Conservation (phyloP, 92 coral and sea anemone species). For the Heteractis magnifica region DNA sequence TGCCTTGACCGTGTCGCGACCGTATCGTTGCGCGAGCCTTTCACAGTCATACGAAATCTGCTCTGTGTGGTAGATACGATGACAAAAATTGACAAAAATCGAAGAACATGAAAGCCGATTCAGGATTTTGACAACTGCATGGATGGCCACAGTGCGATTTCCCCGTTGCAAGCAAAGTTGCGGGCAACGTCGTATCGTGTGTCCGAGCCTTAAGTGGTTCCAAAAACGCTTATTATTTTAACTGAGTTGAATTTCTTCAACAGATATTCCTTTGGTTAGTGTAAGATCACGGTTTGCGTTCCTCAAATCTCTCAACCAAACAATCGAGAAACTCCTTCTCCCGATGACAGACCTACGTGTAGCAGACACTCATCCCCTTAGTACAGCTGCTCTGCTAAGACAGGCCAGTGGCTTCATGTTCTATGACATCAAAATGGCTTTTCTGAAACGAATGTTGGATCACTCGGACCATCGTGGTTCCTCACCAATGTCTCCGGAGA, state of each 20-base stretch:
- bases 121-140: too few relatives aligned
- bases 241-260: neutral
- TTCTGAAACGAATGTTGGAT: constrained; percentile 87
- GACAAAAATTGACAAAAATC: too few relatives aligned
- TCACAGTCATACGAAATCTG: too few relatives aligned
- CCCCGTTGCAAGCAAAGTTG: too few relatives aligned
- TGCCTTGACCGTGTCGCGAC: too few relatives aligned
- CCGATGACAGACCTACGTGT: constrained; percentile 87
- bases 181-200: too few relatives aligned
- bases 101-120: too few relatives aligned
- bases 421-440: constrained; percentile 89
- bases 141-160: too few relatives aligned
- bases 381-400: constrained; percentile 77
- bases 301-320: constrained; percentile 79
- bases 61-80: too few relatives aligned
- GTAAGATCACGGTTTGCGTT: constrained; percentile 89
- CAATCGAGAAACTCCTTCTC: constrained; percentile 77
- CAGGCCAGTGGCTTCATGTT: constrained; percentile 80
- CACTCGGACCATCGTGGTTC: constrained; percentile 83
- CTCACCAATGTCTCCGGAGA: constrained; percentile 80
- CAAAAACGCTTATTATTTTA: too few relatives aligned
- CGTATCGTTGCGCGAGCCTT: too few relatives aligned
- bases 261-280: constrained; percentile 74
- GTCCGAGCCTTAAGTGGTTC: too few relatives aligned
- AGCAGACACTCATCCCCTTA: constrained; percentile 57